A percentile compares a stretch with the other conserved stretches of the same genome.
These are phyloP conservation scores for Branchinecta lindahli DNA, from an alignment of 1,140 invertebrate genomes.

Conservation along the genomic window DNA sequence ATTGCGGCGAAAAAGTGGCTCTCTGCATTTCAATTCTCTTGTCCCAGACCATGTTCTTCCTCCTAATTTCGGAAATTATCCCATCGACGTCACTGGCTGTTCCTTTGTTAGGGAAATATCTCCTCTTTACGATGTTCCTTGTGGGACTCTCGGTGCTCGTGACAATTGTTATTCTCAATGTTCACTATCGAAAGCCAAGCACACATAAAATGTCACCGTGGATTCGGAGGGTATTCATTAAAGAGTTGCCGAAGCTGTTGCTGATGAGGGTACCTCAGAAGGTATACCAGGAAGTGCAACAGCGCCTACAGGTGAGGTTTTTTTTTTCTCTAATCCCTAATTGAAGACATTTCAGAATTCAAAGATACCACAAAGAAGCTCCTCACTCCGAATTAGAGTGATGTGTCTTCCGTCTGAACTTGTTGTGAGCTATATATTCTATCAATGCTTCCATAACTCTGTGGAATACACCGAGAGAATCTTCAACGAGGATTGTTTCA, in stretches of 20 bases:
- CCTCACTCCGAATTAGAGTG: too few relatives aligned
- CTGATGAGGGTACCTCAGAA: conserved; percentile 65
- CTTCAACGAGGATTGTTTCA: too few relatives aligned
- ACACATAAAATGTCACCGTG: conserved; percentile 92
- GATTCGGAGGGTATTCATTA: conserved; percentile 74
- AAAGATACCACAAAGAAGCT: too few relatives aligned
- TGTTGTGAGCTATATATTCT: too few relatives aligned
- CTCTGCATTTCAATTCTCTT: conserved; percentile 96
- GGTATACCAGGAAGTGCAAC: conserved; percentile 23
- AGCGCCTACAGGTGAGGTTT: conserved; percentile 16
- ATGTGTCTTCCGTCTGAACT: too few relatives aligned
- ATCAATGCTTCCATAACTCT: too few relatives aligned
- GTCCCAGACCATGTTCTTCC: conserved; percentile 97
- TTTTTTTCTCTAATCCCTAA: not conserved
- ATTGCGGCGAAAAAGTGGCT: conserved; percentile 96
- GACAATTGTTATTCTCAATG: conserved; percentile 92
- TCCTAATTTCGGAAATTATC: conserved; percentile 94
- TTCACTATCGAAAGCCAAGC: conserved; percentile 97
- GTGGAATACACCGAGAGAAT: too few relatives aligned
- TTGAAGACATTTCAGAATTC: too few relatives aligned
- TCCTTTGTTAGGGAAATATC: conserved; percentile 91
- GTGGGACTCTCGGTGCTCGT: conserved; percentile 91
- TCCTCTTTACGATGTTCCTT: conserved; percentile 96
- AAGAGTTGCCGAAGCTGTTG: conserved; percentile 60
- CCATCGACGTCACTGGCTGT: conserved; percentile 93